These are phyloP conservation scores for Anastrepha ludens DNA, from an alignment of 1,140 invertebrate genomes.

Conservation along the genomic window DNA sequence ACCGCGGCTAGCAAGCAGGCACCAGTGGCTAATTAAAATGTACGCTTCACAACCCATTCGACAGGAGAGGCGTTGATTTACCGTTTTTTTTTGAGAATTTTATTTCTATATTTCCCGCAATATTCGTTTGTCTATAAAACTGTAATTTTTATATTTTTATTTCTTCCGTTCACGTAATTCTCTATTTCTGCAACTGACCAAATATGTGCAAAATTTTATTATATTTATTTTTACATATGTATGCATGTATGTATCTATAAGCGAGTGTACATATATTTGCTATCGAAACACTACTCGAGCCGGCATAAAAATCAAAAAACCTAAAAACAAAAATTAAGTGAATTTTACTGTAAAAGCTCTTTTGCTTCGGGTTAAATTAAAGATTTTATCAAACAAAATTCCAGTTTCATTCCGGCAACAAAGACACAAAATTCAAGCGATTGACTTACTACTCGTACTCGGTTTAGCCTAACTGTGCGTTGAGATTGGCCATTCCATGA, in stretches of 20 bases:
- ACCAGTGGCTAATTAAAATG: slow-evolving; percentile 33
- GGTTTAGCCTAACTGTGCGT: not conserved
- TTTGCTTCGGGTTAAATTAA: slow-evolving; percentile 41
- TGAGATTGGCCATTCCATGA: slow-evolving; percentile 12
- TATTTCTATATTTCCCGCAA: not conserved
- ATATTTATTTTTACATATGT: not conserved
- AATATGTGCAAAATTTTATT: slow-evolving; percentile 48
- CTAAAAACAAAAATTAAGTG: not conserved
- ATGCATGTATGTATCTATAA: too few species aligned
- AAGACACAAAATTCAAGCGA: slow-evolving; percentile 14
- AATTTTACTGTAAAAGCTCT: slow-evolving; percentile 9
- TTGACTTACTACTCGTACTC: not conserved
- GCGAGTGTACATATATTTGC: not conserved
- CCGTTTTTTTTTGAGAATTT: slow-evolving; percentile 8
- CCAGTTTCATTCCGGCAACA: slow-evolving; percentile 33
- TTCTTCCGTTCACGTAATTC: not conserved
- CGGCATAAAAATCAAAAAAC: not conserved
- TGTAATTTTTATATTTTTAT: not conserved
- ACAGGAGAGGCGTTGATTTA: slow-evolving; percentile 43
- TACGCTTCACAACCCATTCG: not conserved
- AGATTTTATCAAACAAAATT: slow-evolving; percentile 48
- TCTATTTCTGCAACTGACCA: not conserved
- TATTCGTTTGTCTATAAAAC: not conserved
- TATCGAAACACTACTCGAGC: not conserved
- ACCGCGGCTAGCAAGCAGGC: not conserved